phyloP scores from a whole-genome alignment of 2,888 invertebrate species.

The Acrobeloides nanus region DNA sequence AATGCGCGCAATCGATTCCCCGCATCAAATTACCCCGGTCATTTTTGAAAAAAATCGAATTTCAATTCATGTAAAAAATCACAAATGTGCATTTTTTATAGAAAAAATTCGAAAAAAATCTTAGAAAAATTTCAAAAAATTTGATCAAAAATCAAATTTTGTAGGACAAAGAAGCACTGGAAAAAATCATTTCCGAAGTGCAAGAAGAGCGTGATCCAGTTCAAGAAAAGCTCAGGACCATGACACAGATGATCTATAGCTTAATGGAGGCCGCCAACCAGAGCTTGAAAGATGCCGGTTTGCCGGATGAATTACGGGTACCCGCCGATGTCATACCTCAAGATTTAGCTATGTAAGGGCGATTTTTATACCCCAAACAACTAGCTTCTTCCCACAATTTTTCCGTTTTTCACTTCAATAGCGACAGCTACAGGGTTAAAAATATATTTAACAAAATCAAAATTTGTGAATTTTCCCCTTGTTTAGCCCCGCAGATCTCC shows the following conservation, averaged over 20 bases:
- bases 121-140: background rate
- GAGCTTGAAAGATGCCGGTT: slow-evolving; percentile 34
- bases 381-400: too few relatives aligned
- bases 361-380: too few relatives aligned
- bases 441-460: too few relatives aligned
- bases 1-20: too few relatives aligned
- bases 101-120: background rate
- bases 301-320: slow-evolving; percentile 26
- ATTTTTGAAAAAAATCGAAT: too few relatives aligned
- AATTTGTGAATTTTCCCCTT: too few relatives aligned
- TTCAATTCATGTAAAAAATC: too few relatives aligned
- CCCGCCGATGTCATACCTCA: slow-evolving; percentile 29
- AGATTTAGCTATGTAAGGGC: slow-evolving; percentile 8
- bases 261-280: slow-evolving; percentile 41
- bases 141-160: slow-evolving; percentile 11
- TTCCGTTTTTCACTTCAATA: too few relatives aligned
- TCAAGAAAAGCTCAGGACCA: slow-evolving; percentile 28
- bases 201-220: slow-evolving; percentile 31
- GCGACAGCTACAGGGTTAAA: too few relatives aligned
- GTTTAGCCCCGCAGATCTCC: too few relatives aligned
- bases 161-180: slow-evolving; percentile 41
- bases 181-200: slow-evolving; percentile 31
- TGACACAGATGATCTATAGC: slow-evolving; percentile 19
- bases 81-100: too few relatives aligned
- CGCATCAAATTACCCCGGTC: too few relatives aligned